Base-by-base conservation (phyloP, 2,797 vertebrate species). In the Catostomus latipinnis region DNA sequence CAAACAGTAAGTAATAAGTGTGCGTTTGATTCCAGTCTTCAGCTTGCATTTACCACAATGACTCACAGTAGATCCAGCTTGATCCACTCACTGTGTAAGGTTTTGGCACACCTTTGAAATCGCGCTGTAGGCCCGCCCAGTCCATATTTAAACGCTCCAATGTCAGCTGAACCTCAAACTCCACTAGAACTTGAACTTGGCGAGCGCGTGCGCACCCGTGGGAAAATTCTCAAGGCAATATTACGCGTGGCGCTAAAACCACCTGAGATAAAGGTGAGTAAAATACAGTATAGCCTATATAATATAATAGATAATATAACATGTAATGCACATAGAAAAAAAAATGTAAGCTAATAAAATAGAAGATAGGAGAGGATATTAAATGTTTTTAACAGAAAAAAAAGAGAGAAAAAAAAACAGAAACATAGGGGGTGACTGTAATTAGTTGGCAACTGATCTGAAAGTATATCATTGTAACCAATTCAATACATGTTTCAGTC, bases 141-240 rank as follows among this genome's bases (percentile, higher is more conserved):
- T 74, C 50, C n/a, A 60, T 93, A 92, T 93, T 94, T 94, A 94
- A 94, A 90, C 73, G 80, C 86, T 13, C 86, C 85, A 80, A 86
- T 87, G 84, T 90, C 85, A 87, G 53, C 72, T 80, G 83, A 78
- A 68, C 74, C 57, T 85, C 89, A 89, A 82, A 87, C 80, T 73
- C 84, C 72, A 89, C 10, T 11, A 84, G 81, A 88, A 88, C 88
- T 85, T 86, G 86, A 88, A 88, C 88, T 87, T 88, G 88, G 89
- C 86, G 85, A 87, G 85, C 88, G 86, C 78, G 85, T 86, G 80
- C 86, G 80, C 77, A 84, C 76, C 77, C 81, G 83, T 81, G 14
- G 46, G 4, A 56, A 57, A 79, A 61, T 43, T 43, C 7, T 52
- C 58, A 13, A 53, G 50, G 79, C n/a, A 67, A 4, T 66, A 43